A percentile compares a stretch with the other conserved stretches of the same genome.
Conservation (phyloP, 2,888 invertebrate genomes). For the Nesidiocoris tenuis region DNA sequence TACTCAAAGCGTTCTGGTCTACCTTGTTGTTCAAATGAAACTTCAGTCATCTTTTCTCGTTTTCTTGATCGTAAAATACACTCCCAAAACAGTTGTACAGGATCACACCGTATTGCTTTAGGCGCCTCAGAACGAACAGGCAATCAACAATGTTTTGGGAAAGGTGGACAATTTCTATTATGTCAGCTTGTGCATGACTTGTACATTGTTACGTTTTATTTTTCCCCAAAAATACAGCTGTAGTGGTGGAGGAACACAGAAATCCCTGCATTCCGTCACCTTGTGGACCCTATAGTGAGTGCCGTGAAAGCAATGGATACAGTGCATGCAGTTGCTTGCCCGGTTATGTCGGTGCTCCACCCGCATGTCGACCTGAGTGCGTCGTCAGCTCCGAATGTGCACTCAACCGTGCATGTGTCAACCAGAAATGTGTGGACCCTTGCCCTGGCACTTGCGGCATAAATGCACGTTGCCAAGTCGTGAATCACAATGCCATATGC, state of each 20-base stretch:
- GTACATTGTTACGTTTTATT: neutral
- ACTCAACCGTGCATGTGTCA: slow-evolving; percentile 69
- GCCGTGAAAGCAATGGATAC: slow-evolving; percentile 62
- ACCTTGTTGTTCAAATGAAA: too few relatives aligned
- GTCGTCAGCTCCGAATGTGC: slow-evolving; percentile 73
- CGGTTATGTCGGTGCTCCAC: slow-evolving; percentile 70
- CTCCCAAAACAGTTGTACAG: too few relatives aligned
- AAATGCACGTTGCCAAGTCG: slow-evolving; percentile 69
- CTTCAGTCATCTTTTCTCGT: too few relatives aligned
- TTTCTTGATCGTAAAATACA: too few relatives aligned
- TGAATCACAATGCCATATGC: slow-evolving; percentile 76
- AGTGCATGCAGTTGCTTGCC: slow-evolving; percentile 73
- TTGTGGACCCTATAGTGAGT: slow-evolving; percentile 75
- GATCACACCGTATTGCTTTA: too few relatives aligned
- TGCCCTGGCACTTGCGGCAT: slow-evolving; percentile 73
- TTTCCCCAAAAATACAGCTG: slow-evolving; percentile 18
- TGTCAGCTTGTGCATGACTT: slow-evolving; percentile 29
- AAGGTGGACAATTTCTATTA: neutral
- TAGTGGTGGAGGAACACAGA: slow-evolving; percentile 46
- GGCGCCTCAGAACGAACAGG: too few relatives aligned
- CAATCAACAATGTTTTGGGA: neutral
- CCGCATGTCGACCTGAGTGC: slow-evolving; percentile 75
- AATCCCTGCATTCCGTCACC: slow-evolving; percentile 56
- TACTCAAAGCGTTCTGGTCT: too few relatives aligned
- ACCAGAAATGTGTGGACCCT: slow-evolving; percentile 73